Percentiles rank a stretch among this genome's conserved stretches.
Evolutionary conservation across 2,113 vertebrate genomes (phyloP).

Genomic region (Prionailurus bengalensis): DNA sequence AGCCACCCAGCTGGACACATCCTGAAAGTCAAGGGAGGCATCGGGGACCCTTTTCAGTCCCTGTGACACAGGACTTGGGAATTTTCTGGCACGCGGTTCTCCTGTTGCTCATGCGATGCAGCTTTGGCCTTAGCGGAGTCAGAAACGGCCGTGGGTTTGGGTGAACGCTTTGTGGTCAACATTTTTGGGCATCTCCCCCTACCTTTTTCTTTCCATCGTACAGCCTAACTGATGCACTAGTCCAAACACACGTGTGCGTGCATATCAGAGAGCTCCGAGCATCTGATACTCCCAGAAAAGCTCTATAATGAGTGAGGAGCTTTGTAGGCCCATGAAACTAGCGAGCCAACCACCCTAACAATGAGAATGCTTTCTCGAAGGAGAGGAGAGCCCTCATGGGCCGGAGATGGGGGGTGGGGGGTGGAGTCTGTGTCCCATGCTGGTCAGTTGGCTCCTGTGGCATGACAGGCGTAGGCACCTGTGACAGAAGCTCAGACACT

Average conservation of each 20-base stretch:
- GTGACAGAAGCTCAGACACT: not conserved
- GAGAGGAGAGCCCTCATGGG: accelerated
- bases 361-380: accelerated
- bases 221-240: not conserved
- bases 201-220: accelerated
- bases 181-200: not conserved
- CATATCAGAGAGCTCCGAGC: accelerated
- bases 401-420: not conserved
- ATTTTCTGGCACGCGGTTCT: not conserved
- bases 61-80: not conserved
- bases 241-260: not conserved
- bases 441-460: not conserved
- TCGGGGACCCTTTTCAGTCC: not conserved
- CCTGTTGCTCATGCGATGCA: accelerated
- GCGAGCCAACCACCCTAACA: accelerated
- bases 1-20: not conserved
- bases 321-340: accelerated
- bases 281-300: accelerated
- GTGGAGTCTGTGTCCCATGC: accelerated
- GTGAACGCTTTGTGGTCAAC: not conserved
- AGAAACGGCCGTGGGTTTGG: not conserved
- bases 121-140: not conserved
- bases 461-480: accelerated
- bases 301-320: accelerated
- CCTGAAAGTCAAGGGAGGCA: not conserved